These are phyloP conservation scores for Zaprionus taronus DNA, from an alignment of 1,140 invertebrate species.

Conservation along the genomic window DNA sequence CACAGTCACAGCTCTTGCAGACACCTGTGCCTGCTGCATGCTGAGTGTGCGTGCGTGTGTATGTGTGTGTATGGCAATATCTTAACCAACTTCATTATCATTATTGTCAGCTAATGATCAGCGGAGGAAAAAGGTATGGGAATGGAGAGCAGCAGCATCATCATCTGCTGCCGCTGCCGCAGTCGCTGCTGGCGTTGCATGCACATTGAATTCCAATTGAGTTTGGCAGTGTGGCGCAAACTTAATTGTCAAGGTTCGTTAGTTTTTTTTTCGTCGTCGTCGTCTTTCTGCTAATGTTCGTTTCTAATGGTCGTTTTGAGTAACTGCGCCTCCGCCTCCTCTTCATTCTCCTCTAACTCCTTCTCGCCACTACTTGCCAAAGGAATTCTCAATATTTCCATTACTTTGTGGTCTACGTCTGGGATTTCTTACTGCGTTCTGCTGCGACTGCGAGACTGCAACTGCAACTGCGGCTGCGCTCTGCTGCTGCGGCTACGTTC, in stretches of 20 bases:
- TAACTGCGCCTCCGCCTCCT: slow-evolving; percentile 57
- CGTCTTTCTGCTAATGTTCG: slow-evolving; percentile 71
- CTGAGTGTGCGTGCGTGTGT: neutral
- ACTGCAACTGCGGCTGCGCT: slow-evolving; percentile 15
- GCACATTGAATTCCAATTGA: slow-evolving; percentile 81
- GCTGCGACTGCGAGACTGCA: slow-evolving; percentile 38
- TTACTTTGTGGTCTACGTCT: slow-evolving; percentile 79
- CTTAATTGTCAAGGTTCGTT: slow-evolving; percentile 81
- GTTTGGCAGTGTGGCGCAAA: slow-evolving; percentile 79
- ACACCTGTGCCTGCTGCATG: neutral
- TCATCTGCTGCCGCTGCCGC: slow-evolving; percentile 43
- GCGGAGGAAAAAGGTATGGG: slow-evolving; percentile 16
- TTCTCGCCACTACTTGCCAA: slow-evolving; percentile 35
- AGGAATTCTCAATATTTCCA: slow-evolving; percentile 82
- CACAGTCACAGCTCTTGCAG: slow-evolving; percentile 2
- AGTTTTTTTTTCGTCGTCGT: slow-evolving; percentile 57
- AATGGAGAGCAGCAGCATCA: slow-evolving; percentile 67
- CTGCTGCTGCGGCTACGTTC: slow-evolving; percentile 47
- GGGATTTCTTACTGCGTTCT: slow-evolving; percentile 69
- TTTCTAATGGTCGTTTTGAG: slow-evolving; percentile 80
- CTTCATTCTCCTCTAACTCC: slow-evolving; percentile 1
- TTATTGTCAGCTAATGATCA: slow-evolving; percentile 34
- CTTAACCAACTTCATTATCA: slow-evolving; percentile 66
- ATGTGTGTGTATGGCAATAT: slow-evolving; percentile 29
- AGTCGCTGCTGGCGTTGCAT: slow-evolving; percentile 68